A percentile compares a stretch with the other conserved stretches of the same genome.
Evolutionary conservation across 2,888 invertebrate species (phyloP).

Genomic region (Nysson spinosus): DNA sequence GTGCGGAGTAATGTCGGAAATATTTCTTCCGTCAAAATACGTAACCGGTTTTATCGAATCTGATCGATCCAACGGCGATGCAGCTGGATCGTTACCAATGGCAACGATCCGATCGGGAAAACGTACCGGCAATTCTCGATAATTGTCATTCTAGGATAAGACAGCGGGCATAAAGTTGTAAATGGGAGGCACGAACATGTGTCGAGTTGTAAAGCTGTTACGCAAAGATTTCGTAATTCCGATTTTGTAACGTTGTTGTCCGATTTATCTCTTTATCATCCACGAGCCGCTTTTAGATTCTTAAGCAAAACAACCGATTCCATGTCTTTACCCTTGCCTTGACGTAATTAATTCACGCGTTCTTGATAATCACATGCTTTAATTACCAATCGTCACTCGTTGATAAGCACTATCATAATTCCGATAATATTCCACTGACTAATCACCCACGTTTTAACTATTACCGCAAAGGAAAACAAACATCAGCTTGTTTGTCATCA

Average conservation of each 20-base stretch:
- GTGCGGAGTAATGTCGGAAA: too few relatives aligned
- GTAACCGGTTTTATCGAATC: not conserved
- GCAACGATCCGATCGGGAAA: not conserved
- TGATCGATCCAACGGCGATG: not conserved
- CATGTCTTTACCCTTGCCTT: conserved; percentile 10
- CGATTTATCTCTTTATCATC: conserved; percentile 33
- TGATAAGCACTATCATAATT: conserved; percentile 30
- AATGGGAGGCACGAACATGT: too few relatives aligned
- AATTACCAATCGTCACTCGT: conserved; percentile 45
- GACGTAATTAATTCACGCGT: conserved; percentile 51
- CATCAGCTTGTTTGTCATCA: too few relatives aligned
- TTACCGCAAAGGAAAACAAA: not conserved
- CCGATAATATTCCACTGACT: not conserved
- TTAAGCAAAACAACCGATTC: conserved; percentile 44
- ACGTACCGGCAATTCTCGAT: too few relatives aligned
- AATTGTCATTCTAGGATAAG: not conserved
- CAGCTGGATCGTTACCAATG: not conserved
- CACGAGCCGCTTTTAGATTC: conserved; percentile 17
- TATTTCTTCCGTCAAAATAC: not conserved
- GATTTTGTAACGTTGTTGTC: conserved; percentile 65
- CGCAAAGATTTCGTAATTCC: conserved; percentile 65
- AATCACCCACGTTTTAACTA: not conserved
- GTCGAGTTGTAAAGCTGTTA: too few relatives aligned
- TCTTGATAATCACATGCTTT: conserved; percentile 21
- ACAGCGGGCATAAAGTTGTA: conserved; percentile 7